Evolutionary conservation across 2,113 vertebrate species (phyloP).

Genomic region (Nothobranchius furzeri): DNA sequence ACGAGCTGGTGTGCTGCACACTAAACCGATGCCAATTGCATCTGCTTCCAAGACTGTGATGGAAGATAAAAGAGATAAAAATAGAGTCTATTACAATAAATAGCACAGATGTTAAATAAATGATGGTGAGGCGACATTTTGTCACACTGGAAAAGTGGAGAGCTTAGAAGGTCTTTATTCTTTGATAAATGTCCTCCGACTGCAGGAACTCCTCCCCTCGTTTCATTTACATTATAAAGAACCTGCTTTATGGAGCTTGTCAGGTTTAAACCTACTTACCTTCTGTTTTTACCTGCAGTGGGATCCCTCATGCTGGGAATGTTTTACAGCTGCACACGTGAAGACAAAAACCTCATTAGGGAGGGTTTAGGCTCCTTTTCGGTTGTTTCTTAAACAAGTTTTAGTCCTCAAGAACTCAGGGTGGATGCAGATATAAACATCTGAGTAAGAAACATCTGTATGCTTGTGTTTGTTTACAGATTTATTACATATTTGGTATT

Average conservation of each 20-base stretch:
- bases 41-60: neutral
- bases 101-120: slow-evolving; percentile 1
- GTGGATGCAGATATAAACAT: too few species aligned
- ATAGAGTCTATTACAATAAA: slow-evolving; percentile 4
- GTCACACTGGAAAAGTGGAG: neutral
- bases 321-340: too few species aligned
- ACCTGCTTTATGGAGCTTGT: neutral
- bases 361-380: neutral
- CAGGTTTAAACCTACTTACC: slow-evolving; percentile 4
- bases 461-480: too few species aligned
- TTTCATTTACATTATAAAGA: neutral
- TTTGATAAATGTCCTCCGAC: neutral
- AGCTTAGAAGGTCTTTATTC: neutral
- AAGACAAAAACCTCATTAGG: neutral
- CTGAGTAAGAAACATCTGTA: too few species aligned
- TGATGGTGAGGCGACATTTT: neutral
- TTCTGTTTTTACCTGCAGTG: neutral
- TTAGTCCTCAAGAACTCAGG: too few species aligned
- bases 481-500: too few species aligned
- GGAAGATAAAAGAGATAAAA: slow-evolving; percentile 5
- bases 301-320: neutral
- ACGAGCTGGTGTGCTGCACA: neutral
- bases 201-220: neutral
- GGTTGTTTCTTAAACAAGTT: too few species aligned
- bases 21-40: slow-evolving; percentile 37